Percentiles rank a stretch among this genome's conserved stretches.
These are phyloP conservation scores for Propithecus coquereli DNA, from an alignment of 2,113 vertebrate genomes.

Conservation along the genomic window DNA sequence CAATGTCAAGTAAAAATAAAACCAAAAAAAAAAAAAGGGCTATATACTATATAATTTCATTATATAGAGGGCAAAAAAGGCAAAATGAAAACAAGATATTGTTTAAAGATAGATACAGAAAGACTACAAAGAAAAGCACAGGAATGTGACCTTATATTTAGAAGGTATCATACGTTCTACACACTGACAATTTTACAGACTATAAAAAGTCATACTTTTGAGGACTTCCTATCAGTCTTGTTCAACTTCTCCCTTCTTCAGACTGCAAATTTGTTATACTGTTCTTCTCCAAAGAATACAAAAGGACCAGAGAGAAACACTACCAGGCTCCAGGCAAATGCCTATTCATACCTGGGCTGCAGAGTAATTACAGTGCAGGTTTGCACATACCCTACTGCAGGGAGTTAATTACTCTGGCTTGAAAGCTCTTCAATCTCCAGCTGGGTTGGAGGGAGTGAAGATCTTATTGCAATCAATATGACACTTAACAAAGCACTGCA, in stretches of 20 bases:
- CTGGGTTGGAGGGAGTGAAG: slow-evolving; percentile 5
- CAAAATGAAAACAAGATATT: background rate
- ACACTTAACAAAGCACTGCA: slow-evolving; percentile 34
- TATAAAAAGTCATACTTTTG: background rate
- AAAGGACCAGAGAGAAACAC: background rate
- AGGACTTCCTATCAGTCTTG: background rate
- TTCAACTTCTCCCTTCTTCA: background rate
- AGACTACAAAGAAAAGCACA: background rate
- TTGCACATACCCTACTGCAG: background rate
- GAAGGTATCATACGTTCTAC: background rate
- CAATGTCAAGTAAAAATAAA: background rate
- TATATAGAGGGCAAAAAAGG: background rate
- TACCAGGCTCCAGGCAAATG: background rate
- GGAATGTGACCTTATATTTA: background rate
- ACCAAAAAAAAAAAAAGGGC: background rate
- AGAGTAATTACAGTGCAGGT: slow-evolving; percentile 34
- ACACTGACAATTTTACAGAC: background rate
- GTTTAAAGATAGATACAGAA: background rate
- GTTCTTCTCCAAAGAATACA: background rate
- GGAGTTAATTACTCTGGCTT: slow-evolving; percentile 53
- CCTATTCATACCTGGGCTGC: background rate
- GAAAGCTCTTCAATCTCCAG: slow-evolving; percentile 24
- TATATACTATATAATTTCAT: background rate
- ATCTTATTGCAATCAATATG: slow-evolving; percentile 14
- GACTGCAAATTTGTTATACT: background rate